Evolutionary conservation across 1,140 invertebrate genomes (phyloP).

Genomic region (Hylaeus anthracinus): DNA sequence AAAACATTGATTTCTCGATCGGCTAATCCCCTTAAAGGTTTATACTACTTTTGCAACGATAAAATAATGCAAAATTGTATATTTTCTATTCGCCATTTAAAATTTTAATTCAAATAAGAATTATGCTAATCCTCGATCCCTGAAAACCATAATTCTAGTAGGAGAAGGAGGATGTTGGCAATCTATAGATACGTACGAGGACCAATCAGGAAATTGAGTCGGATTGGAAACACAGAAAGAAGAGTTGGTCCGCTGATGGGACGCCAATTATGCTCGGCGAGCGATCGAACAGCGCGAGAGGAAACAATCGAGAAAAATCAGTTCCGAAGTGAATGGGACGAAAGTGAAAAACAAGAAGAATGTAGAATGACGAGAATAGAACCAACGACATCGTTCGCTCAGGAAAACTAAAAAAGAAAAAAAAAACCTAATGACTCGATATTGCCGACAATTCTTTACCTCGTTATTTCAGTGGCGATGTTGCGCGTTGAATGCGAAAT

Average conservation of each 20-base stretch:
- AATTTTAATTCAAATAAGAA: too few species aligned
- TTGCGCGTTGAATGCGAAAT: too few species aligned
- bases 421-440: background rate
- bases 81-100: too few species aligned
- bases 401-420: background rate
- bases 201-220: background rate
- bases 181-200: background rate
- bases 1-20: too few species aligned
- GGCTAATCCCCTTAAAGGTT: too few species aligned
- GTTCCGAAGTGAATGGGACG: background rate
- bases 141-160: too few species aligned
- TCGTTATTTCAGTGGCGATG: too few species aligned
- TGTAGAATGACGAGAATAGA: background rate
- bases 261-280: conserved; percentile 1
- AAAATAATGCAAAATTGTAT: too few species aligned
- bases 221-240: background rate
- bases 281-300: background rate
- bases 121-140: too few species aligned
- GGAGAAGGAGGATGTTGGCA: background rate
- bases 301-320: conserved; percentile 14
- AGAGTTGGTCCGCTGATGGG: conserved; percentile 2
- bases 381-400: background rate
- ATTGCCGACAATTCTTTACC: too few species aligned
- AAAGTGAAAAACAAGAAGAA: conserved; percentile 4
- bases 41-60: too few species aligned